A percentile compares a stretch with the other conserved stretches of the same genome.
Conservation (phyloP, 2,113 vertebrate genomes). For the Egretta garzetta region DNA sequence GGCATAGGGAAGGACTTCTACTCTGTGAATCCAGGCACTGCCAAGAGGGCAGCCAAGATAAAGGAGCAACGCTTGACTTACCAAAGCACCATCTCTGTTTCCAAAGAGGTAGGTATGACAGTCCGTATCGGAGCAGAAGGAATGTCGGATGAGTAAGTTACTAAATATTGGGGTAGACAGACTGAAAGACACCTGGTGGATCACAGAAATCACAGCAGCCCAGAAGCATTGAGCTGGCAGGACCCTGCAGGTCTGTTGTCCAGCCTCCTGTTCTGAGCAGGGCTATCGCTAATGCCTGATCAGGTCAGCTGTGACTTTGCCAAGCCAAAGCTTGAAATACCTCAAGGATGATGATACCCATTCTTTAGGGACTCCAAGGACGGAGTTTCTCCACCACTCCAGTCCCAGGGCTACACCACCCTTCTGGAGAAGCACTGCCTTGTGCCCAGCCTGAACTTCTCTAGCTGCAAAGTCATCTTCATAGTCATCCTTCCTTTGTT, state of each 20-base stretch:
- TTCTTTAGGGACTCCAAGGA: neutral
- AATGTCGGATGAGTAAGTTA: neutral
- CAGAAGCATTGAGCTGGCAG: neutral
- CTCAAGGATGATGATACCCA: neutral
- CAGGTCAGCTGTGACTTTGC: neutral
- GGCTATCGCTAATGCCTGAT: neutral
- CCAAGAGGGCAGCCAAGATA: neutral
- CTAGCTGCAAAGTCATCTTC: neutral
- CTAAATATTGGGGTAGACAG: neutral
- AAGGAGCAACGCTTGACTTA: neutral
- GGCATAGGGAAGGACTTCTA: neutral
- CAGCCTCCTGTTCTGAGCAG: neutral
- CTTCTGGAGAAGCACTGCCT: neutral
- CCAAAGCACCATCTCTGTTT: neutral
- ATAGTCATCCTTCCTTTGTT: neutral
- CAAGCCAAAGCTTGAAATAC: neutral
- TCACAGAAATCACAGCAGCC: neutral
- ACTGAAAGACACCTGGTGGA: neutral
- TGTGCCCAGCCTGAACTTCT: neutral
- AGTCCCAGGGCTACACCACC: neutral
- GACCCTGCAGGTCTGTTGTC: neutral
- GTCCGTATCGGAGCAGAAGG: neutral
- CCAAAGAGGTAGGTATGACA: neutral
- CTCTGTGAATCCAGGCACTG: neutral
- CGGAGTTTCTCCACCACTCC: neutral